Conservation (phyloP, 2,888 invertebrate genomes). For the Pristionchus exspectatus region DNA sequence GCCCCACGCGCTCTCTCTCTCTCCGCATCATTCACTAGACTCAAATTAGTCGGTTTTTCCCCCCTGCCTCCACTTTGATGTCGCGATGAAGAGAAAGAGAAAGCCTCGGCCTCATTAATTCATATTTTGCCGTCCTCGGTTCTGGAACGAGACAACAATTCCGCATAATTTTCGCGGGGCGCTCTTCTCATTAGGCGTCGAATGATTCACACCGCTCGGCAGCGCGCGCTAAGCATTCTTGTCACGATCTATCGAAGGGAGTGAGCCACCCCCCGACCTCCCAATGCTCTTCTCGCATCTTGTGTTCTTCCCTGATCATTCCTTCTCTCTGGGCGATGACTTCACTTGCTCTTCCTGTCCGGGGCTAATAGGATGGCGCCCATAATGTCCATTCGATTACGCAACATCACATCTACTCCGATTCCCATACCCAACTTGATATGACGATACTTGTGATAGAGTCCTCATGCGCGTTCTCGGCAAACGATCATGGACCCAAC, state of each 20-base stretch:
- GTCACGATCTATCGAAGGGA: conserved; percentile 22
- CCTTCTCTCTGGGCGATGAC: background rate
- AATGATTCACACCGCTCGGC: background rate
- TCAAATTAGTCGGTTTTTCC: conserved; percentile 5
- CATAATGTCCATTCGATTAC: background rate
- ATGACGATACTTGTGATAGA: too few species aligned
- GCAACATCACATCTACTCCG: background rate
- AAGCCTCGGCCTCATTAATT: conserved; percentile 17
- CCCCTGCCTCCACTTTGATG: background rate
- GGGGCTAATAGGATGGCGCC: background rate
- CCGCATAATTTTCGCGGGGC: background rate
- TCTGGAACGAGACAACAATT: conserved; percentile 9
- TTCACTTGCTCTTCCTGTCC: background rate
- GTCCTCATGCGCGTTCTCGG: too few species aligned
- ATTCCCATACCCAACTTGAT: too few species aligned
- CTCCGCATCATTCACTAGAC: background rate
- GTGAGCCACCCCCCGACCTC: background rate
- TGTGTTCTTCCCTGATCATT: background rate
- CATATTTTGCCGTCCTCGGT: background rate
- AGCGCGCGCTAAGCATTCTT: conserved; percentile 5
- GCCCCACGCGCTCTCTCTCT: background rate
- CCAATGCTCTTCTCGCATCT: background rate
- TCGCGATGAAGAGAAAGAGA: background rate
- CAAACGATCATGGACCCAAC: too few species aligned
- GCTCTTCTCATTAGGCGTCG: conserved; percentile 34